Evolutionary conservation across 2,113 vertebrate genomes (phyloP).

Genomic region (Chaetodon auriga): DNA sequence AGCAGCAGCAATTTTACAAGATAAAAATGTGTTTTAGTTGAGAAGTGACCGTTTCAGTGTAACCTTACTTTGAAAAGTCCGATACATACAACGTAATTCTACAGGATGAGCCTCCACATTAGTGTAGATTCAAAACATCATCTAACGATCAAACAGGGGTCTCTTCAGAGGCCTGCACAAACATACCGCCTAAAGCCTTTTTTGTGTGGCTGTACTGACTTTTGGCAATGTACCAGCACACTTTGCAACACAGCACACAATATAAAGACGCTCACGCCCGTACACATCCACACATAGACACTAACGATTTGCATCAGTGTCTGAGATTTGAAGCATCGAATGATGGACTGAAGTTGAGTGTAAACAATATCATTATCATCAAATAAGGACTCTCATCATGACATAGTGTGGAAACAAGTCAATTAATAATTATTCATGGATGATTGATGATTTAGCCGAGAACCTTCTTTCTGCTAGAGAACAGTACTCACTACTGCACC

Average conservation of each 20-base stretch:
- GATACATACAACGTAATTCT: background rate
- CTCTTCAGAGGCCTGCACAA: background rate
- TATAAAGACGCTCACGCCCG: background rate
- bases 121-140: background rate
- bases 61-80: background rate
- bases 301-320: too few species aligned
- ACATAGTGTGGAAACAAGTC: background rate
- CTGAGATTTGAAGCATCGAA: too few species aligned
- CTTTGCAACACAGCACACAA: background rate
- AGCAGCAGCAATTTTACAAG: background rate
- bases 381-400: background rate
- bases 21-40: background rate
- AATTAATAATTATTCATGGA: too few species aligned
- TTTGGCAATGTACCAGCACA: background rate
- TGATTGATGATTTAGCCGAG: too few species aligned
- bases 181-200: background rate
- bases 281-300: too few species aligned
- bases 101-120: background rate
- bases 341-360: slow-evolving; percentile 3
- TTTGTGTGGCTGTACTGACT: background rate
- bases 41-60: background rate
- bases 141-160: background rate
- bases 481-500: too few species aligned
- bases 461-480: too few species aligned
- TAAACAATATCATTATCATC: background rate